Conservation (phyloP, 37 sponge, comb jelly and placozoan species). For the Tethya wilhelma region DNA sequence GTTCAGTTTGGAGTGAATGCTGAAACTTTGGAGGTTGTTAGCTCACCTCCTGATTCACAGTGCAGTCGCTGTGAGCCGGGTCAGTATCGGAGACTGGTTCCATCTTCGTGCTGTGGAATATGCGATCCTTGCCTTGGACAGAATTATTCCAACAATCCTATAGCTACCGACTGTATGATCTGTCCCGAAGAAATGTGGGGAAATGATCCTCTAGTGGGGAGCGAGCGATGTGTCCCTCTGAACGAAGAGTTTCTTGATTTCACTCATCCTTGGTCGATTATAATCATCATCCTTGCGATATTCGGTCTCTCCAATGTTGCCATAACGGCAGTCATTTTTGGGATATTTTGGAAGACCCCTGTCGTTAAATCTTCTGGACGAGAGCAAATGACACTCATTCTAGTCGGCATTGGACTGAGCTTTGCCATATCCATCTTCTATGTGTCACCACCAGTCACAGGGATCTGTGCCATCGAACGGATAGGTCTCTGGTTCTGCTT, state of each 20-base stretch:
- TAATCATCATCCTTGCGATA: conserved; percentile 41
- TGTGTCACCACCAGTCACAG: conserved; percentile 39
- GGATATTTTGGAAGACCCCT: conserved; percentile 57
- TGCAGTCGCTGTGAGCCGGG: conserved; percentile 67
- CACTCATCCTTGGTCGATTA: conserved; percentile 49
- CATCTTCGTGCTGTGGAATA: conserved; percentile 66
- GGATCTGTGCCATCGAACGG: conserved; percentile 65
- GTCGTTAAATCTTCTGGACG: conserved; percentile 85
- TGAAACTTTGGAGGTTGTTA: not conserved
- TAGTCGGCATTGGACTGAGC: conserved; percentile 64
- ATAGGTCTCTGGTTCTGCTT: conserved; percentile 65
- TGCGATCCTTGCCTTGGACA: conserved; percentile 70
- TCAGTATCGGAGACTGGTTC: conserved; percentile 10
- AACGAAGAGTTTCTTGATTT: conserved; percentile 2
- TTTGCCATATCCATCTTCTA: conserved; percentile 55
- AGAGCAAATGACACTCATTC: conserved; percentile 71
- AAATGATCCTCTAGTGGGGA: conserved; percentile 64
- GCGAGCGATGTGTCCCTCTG: conserved; percentile 43
- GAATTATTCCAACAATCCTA: conserved; percentile 34
- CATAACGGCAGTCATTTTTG: conserved; percentile 25
- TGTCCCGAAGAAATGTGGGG: conserved; percentile 74
- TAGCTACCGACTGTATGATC: conserved; percentile 24
- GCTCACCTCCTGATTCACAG: conserved; percentile 20
- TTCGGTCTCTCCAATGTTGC: conserved; percentile 47
- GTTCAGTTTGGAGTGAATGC: conserved; percentile 63